Conservation (phyloP, 1,140 invertebrate genomes). For the Subanguina moxae region DNA sequence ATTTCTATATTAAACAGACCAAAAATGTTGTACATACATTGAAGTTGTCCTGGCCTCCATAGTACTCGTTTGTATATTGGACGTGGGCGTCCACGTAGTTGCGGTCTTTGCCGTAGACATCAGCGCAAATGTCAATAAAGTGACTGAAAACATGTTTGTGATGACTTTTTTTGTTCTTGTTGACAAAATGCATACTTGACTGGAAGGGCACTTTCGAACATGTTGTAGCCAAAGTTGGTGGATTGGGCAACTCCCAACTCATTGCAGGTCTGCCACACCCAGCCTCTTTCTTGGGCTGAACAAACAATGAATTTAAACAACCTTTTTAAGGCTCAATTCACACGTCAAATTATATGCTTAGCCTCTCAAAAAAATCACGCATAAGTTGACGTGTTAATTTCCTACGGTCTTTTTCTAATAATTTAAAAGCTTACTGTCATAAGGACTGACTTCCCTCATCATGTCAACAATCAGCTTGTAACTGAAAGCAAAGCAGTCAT, state of each 20-base stretch:
- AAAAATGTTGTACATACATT: neutral
- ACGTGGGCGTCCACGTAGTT: too few species aligned
- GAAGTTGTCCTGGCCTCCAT: neutral
- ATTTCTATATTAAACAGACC: too few species aligned
- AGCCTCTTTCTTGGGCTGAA: neutral
- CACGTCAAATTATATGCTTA: too few species aligned
- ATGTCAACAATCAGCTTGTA: neutral
- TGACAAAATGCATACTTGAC: too few species aligned
- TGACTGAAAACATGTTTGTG: too few species aligned
- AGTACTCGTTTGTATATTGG: neutral
- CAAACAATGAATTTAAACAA: too few species aligned
- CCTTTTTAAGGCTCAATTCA: too few species aligned
- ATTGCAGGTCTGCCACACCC: constrained; percentile 1
- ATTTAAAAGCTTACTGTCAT: constrained; percentile 5
- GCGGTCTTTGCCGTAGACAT: neutral
- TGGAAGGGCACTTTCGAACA: too few species aligned
- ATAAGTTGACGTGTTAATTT: too few species aligned
- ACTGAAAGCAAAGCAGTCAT: neutral
- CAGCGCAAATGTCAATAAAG: too few species aligned
- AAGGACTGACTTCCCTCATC: neutral
- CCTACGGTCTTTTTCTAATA: neutral
- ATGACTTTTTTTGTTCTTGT: too few species aligned
- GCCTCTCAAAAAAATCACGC: too few species aligned
- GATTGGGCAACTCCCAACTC: constrained; percentile 3
- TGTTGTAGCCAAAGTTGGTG: neutral